phyloP scores from a whole-genome alignment of 2,113 vertebrate species.

The Carassius gibelio region DNA sequence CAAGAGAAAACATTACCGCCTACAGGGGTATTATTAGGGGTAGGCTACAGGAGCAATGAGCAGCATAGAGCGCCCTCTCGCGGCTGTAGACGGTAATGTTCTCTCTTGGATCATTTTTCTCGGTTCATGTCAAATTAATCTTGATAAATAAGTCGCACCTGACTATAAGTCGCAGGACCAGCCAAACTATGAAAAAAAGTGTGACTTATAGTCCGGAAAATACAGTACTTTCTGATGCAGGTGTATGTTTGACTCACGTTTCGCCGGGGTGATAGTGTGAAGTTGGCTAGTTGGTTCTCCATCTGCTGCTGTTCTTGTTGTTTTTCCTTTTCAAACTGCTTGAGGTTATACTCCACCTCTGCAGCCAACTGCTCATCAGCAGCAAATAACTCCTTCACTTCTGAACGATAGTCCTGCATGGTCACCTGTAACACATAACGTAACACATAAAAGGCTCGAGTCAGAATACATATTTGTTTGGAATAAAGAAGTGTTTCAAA shows the following conservation, averaged over 20 bases:
- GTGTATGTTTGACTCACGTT: conserved; percentile 27
- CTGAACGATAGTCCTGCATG: conserved; percentile 89
- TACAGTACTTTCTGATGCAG: no score
- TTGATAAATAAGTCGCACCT: no score
- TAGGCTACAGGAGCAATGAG: no score
- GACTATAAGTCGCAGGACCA: no score
- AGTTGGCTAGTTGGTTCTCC: conserved; percentile 58
- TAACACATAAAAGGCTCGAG: not conserved
- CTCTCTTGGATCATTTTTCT: no score
- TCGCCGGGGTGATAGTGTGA: conserved; percentile 41
- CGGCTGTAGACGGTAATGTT: no score
- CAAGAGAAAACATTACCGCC: no score
- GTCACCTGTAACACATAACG: conserved; percentile 77
- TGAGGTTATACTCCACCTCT: conserved; percentile 92
- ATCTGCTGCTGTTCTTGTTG: conserved; percentile 64
- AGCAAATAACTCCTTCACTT: conserved; percentile 89
- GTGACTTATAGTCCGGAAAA: no score
- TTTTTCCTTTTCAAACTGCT: conserved; percentile 80
- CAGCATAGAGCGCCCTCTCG: no score
- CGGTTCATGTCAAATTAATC: no score
- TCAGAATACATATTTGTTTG: not conserved
- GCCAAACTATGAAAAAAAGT: no score
- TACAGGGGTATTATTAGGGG: no score
- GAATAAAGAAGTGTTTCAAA: not conserved
- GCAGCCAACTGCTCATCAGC: conserved; percentile 88